Percentiles rank a stretch among this genome's conserved stretches.
Evolutionary conservation across 2,797 vertebrate species (phyloP).

Genomic region (Epinephelus coioides): DNA sequence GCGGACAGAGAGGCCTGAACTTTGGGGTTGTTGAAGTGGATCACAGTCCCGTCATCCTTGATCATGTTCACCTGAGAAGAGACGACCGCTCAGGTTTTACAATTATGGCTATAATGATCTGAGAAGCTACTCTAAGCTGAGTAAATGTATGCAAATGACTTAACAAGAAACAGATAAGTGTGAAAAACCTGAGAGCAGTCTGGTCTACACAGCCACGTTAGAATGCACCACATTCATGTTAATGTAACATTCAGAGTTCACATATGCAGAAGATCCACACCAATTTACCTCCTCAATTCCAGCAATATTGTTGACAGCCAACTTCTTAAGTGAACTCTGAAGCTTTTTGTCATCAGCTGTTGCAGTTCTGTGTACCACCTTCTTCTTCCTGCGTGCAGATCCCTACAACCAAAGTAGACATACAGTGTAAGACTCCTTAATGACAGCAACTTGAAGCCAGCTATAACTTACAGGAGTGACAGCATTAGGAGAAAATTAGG

Average conservation of each 20-base stretch:
- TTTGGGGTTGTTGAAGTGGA: conserved; percentile 99
- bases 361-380: conserved; percentile 97
- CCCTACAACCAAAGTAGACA: conserved; percentile 83
- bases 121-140: background rate
- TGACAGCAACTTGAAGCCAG: background rate
- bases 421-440: background rate
- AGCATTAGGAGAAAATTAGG: background rate
- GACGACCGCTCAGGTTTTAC: conserved; percentile 56
- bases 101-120: background rate
- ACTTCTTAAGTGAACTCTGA: conserved; percentile 96
- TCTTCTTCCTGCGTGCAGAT: conserved; percentile 97
- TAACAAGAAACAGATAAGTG: background rate
- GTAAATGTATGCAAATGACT: background rate
- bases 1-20: conserved; percentile 97
- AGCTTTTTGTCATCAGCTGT: conserved; percentile 98
- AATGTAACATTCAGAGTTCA: background rate
- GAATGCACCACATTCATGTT: background rate
- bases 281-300: conserved; percentile 95
- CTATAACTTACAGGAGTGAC: background rate
- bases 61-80: conserved; percentile 95
- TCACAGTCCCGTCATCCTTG: conserved; percentile 96
- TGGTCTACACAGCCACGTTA: background rate
- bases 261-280: background rate
- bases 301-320: conserved; percentile 97
- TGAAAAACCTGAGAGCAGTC: background rate